These are phyloP conservation scores for Etheostoma nigrum DNA, from an alignment of 2,797 vertebrate genomes.

Conservation along the genomic window DNA sequence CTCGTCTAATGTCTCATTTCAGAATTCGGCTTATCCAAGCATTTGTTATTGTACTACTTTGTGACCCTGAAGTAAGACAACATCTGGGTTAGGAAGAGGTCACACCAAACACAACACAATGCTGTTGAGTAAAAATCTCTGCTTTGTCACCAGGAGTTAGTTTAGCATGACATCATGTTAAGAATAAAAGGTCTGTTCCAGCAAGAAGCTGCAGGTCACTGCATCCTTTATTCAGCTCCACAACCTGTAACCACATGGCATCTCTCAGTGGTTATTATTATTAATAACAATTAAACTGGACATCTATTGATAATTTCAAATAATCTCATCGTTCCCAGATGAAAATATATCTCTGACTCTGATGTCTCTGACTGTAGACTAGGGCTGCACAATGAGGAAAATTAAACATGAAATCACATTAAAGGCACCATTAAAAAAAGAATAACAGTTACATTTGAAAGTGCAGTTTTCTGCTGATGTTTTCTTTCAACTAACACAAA, in stretches of 20 bases:
- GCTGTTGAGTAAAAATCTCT: background rate
- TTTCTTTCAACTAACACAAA: too few relatives aligned
- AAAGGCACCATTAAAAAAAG: too few relatives aligned
- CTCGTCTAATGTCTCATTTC: background rate
- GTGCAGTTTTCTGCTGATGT: too few relatives aligned
- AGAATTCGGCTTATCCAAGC: background rate
- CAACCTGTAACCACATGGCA: background rate
- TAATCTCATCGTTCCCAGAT: background rate
- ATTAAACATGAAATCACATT: too few relatives aligned
- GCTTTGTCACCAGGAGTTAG: too few relatives aligned
- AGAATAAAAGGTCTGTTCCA: too few relatives aligned
- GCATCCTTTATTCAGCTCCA: conserved; percentile 21
- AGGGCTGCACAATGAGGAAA: too few relatives aligned
- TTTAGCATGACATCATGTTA: too few relatives aligned
- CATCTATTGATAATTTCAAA: background rate
- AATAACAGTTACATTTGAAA: too few relatives aligned
- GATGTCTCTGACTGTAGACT: background rate
- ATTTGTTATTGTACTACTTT: background rate
- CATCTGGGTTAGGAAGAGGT: conserved; percentile 12
- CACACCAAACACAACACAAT: conserved; percentile 1
- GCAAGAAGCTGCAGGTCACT: background rate
- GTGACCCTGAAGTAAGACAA: background rate
- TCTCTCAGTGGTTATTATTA: background rate
- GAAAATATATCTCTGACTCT: background rate
- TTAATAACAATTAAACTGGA: background rate